A percentile compares a stretch with the other conserved stretches of the same genome.
Conservation (phyloP, 2,113 vertebrate species). For the Channa argus region DNA sequence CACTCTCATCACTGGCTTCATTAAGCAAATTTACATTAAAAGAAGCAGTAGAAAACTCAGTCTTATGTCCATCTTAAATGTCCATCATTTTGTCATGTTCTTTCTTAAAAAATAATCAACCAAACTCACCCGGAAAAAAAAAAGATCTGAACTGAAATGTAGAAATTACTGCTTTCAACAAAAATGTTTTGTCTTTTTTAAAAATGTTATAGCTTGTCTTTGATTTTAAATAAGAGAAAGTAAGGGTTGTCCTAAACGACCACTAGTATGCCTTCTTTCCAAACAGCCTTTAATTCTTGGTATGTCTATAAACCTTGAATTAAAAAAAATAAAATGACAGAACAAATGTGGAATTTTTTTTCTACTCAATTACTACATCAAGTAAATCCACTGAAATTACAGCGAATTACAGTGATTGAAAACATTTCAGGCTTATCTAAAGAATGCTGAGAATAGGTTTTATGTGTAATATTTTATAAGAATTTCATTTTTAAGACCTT, state of each 20-base stretch:
- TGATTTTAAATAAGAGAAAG: slow-evolving; percentile 25
- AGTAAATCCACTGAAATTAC: slow-evolving; percentile 37
- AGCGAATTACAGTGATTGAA: slow-evolving; percentile 19
- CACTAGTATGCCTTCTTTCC: background rate
- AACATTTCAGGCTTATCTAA: background rate
- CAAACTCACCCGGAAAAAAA: no score
- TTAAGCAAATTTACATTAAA: background rate
- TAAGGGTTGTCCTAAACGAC: background rate
- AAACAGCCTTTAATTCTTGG: slow-evolving; percentile 52
- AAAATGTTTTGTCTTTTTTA: no score
- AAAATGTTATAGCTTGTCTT: no score
- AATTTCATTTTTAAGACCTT: background rate
- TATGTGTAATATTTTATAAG: background rate
- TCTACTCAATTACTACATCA: slow-evolving; percentile 35
- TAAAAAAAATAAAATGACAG: slow-evolving; percentile 56
- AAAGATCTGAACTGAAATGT: no score
- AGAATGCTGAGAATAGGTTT: background rate
- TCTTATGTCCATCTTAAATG: background rate
- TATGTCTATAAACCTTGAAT: slow-evolving; percentile 27
- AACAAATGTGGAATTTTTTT: slow-evolving; percentile 8
- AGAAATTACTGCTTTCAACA: no score
- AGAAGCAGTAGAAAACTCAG: slow-evolving; percentile 23
- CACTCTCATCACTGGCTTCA: background rate
- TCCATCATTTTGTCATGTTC: background rate
- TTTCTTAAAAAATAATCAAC: no score